Base-by-base conservation (phyloP, 2,113 vertebrate species). In the Catagonus wagneri region DNA sequence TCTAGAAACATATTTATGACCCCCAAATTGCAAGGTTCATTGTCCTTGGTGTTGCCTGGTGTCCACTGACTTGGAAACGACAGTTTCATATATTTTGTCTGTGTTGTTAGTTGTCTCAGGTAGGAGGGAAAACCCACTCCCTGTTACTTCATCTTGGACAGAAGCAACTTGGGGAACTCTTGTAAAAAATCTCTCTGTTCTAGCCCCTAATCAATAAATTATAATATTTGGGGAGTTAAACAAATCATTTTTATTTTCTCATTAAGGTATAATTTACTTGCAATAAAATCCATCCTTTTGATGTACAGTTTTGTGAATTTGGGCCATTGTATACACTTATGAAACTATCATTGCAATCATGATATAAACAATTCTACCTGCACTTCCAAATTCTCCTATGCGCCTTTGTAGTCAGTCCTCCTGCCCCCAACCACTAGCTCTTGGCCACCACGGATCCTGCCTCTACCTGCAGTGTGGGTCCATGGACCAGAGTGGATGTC, bases 211-310 rank as follows among this genome's bases (percentile, higher is more conserved):
- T 32, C 90, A 86, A 85, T 27, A 9, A 85, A 89, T 44, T n/a
- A 1, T 83, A 20, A 54, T 81, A 83, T 69, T 44, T 61, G n/a
- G 52, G 20, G 16, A 36, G 20, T 3, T n/a, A n/a, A 56, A 36
- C 34, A 80, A 58, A 56, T 23, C 29, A 32, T 81, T 81, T 71
- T 36, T 34, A 84, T 86, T 61, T 85, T 95, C 20, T 63, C 7
- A 56, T n/a, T 54, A 94, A 85, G 39, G 17, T 69, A 65, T 75
- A 69, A 50, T 69, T 74, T 80, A n/a, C 6, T 58, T 29, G 16
- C 22, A 79, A 44, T 76, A 39, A 81, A 81, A 76, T 63, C 44
- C 23, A 60, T 66, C 25, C 11, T 10, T 74, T 78, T 83, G 11
- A 13, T 1, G 1, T 54, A 68, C 0, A 10, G 39, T 29, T 83